These are phyloP conservation scores for Scleropages formosus DNA, from an alignment of 2,797 vertebrate species.

Conservation along the genomic window DNA sequence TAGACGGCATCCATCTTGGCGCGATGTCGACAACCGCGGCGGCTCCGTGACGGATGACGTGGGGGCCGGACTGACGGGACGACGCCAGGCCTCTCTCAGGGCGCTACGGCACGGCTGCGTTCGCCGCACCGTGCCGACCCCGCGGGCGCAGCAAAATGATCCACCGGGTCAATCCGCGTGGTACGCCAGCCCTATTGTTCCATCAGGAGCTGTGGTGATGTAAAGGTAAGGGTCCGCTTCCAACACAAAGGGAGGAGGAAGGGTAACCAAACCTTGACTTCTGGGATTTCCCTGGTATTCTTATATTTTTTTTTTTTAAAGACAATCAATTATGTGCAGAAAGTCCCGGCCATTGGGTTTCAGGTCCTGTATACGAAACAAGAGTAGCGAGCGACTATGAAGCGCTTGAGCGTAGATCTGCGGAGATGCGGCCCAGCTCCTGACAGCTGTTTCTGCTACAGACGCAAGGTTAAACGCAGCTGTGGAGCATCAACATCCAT, in stretches of 20 bases:
- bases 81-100: neutral
- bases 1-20: conserved; percentile 11
- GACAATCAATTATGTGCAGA: conserved; percentile 1
- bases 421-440: neutral
- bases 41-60: neutral
- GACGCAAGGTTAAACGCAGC: conserved; percentile 3
- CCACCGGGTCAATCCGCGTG: too few relatives aligned
- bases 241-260: too few relatives aligned
- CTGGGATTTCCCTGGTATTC: neutral
- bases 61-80: neutral
- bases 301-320: neutral
- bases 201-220: too few relatives aligned
- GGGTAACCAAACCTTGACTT: neutral
- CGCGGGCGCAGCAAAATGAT: too few relatives aligned
- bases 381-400: neutral
- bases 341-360: neutral
- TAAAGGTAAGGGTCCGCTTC: neutral
- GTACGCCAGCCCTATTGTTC: too few relatives aligned
- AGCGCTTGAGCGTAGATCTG: neutral
- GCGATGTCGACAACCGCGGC: neutral
- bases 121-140: too few relatives aligned
- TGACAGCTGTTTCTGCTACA: too few relatives aligned
- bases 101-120: neutral
- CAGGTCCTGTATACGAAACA: conserved; percentile 10
- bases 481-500: neutral